A percentile compares a stretch with the other conserved stretches of the same genome.
Conservation (phyloP, 2,888 invertebrate species). For the Drosophila borborema region DNA sequence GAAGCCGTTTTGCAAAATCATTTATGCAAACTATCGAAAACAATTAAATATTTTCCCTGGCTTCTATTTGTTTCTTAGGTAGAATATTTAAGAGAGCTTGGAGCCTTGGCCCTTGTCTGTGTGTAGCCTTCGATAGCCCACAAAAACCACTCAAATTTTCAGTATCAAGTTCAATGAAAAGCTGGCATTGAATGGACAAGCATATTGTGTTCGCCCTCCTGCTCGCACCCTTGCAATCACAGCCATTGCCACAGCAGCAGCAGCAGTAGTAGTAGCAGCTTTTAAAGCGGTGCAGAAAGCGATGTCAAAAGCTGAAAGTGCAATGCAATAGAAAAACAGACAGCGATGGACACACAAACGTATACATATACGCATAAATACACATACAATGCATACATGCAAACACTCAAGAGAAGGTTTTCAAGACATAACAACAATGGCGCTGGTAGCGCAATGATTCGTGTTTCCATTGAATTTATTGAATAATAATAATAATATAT, state of each 20-base stretch:
- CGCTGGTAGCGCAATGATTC: constrained; percentile 7
- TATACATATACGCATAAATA: constrained; percentile 24
- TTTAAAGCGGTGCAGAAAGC: constrained; percentile 50
- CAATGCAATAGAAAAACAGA: constrained; percentile 54
- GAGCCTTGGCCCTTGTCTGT: constrained; percentile 30
- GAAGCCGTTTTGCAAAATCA: not conserved
- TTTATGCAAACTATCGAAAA: not conserved
- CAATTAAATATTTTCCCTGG: not conserved
- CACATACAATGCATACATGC: constrained; percentile 18
- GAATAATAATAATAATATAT: constrained; percentile 22
- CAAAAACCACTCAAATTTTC: constrained; percentile 57
- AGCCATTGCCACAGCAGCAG: not conserved
- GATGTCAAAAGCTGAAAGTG: constrained; percentile 74
- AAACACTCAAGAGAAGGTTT: constrained; percentile 13
- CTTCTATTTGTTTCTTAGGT: not conserved
- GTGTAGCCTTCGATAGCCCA: constrained; percentile 27
- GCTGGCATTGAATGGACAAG: constrained; percentile 65
- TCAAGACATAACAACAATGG: constrained; percentile 27
- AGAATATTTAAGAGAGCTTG: not conserved
- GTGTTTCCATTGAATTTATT: constrained; percentile 40
- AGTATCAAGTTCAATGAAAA: constrained; percentile 76
- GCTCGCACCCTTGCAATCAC: not conserved
- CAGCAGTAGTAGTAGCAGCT: constrained; percentile 31
- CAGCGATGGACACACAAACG: constrained; percentile 32
- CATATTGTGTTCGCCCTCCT: constrained; percentile 4